Percentiles rank a stretch among this genome's conserved stretches.
Evolutionary conservation across 2,888 invertebrate genomes (phyloP).

Genomic region (Mylabris sibirica): DNA sequence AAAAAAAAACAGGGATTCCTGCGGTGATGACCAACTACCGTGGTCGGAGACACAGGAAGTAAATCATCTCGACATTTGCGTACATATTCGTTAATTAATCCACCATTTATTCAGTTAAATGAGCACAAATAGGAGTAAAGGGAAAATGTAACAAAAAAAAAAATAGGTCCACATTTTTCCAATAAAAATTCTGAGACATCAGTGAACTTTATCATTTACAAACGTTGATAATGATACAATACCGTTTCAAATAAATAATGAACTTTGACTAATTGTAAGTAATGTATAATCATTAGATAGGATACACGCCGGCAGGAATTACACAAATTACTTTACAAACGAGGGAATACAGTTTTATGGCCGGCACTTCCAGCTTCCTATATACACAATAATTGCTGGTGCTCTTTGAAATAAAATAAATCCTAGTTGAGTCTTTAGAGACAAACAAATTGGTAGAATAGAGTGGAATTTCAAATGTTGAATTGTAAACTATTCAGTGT

Average conservation of each 20-base stretch:
- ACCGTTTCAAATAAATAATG: conserved; percentile 37
- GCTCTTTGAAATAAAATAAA: conserved; percentile 10
- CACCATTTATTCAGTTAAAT: neutral
- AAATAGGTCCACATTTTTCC: neutral
- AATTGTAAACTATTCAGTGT: conserved; percentile 5
- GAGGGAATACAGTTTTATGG: conserved; percentile 27
- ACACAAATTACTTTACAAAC: conserved; percentile 47
- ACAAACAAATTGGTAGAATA: conserved; percentile 4
- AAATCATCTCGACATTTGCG: conserved; percentile 10
- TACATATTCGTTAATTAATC: conserved; percentile 7
- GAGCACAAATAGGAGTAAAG: neutral
- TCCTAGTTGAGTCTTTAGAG: conserved; percentile 1
- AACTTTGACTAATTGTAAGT: conserved; percentile 41
- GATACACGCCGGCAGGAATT: conserved; percentile 45
- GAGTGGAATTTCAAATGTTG: neutral
- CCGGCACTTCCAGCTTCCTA: conserved; percentile 17
- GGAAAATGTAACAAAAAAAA: neutral
- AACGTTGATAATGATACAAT: neutral
- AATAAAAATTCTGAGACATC: neutral
- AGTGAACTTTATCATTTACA: neutral
- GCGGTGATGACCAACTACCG: conserved; percentile 2
- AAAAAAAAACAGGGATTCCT: neutral
- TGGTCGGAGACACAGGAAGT: neutral
- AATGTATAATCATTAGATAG: conserved; percentile 50
- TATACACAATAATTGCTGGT: neutral